A percentile compares a stretch with the other conserved stretches of the same genome.
phyloP scores from a whole-genome alignment of 2,113 vertebrate genomes.

The Platycercus adscitus region DNA sequence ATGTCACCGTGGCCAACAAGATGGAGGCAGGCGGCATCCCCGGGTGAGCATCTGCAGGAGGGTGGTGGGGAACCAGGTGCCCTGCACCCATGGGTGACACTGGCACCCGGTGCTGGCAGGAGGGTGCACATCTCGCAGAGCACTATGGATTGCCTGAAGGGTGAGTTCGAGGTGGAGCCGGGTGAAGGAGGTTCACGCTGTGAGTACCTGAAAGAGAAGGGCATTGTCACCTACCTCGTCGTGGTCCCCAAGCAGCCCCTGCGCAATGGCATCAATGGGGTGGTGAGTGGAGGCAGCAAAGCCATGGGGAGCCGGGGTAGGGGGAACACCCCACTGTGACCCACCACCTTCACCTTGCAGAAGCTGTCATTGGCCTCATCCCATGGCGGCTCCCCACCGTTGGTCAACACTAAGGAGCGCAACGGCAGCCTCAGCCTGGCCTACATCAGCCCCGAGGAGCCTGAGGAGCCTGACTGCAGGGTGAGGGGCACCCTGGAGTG shows the following conservation, averaged over 20 bases:
- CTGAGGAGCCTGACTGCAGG: constrained; percentile 78
- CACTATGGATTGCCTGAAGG: constrained; percentile 91
- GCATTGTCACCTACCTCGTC: constrained; percentile 90
- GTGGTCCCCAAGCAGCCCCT: constrained; percentile 83
- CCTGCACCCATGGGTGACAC: neutral
- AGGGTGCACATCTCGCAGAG: constrained; percentile 95
- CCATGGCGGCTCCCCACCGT: constrained; percentile 83
- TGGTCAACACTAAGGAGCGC: constrained; percentile 84
- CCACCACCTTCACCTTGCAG: constrained; percentile 32
- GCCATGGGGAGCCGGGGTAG: fast-evolving
- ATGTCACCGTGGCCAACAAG: constrained; percentile 95
- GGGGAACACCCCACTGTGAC: fast-evolving
- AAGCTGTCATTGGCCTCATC: constrained; percentile 87
- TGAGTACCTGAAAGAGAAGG: constrained; percentile 91
- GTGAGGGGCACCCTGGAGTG: constrained; percentile 50
- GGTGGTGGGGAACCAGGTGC: fast-evolving
- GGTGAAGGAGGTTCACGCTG: constrained; percentile 89
- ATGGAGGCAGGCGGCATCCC: constrained; percentile 95
- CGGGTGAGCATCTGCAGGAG: constrained; percentile 74
- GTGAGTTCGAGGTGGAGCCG: constrained; percentile 91
- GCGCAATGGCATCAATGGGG: constrained; percentile 85
- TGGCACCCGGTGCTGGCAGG: constrained; percentile 49
- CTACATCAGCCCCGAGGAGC: constrained; percentile 68
- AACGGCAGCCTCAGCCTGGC: constrained; percentile 76
- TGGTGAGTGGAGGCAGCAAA: constrained; percentile 72